phyloP scores from a whole-genome alignment of 2,888 invertebrate genomes.

The Hirtodrosophila duncani region DNA sequence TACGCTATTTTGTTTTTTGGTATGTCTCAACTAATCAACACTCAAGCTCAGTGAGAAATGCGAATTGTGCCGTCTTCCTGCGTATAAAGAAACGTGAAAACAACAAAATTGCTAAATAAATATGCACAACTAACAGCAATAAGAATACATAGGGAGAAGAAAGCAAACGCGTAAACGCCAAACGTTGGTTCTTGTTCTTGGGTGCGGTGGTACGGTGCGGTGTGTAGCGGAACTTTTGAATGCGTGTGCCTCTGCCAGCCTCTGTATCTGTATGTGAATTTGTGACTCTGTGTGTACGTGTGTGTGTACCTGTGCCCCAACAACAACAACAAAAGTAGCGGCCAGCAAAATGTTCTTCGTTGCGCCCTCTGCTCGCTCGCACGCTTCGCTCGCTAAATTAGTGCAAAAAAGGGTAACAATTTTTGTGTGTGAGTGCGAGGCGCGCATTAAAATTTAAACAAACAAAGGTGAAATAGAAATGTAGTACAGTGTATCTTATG shows the following conservation, averaged over 20 bases:
- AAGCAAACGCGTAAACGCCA: conserved; percentile 50
- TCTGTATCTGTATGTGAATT: conserved; percentile 21
- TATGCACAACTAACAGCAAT: conserved; percentile 20
- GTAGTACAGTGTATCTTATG: conserved; percentile 48
- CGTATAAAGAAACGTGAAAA: conserved; percentile 1
- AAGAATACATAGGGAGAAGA: conserved; percentile 44
- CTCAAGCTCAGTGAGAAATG: conserved; percentile 10
- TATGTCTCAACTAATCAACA: conserved; percentile 36
- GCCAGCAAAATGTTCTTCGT: conserved; percentile 57
- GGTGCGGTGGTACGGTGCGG: conserved; percentile 38
- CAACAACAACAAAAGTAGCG: conserved; percentile 28
- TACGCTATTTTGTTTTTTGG: conserved; percentile 70
- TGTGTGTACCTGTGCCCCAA: conserved; percentile 36
- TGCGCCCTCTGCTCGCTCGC: conserved; percentile 40
- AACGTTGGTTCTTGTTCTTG: too few species aligned
- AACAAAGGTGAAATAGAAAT: conserved; percentile 32
- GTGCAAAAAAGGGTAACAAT: conserved; percentile 48
- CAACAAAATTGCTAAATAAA: conserved; percentile 3
- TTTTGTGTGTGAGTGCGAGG: conserved; percentile 16
- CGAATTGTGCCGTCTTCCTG: conserved; percentile 3
- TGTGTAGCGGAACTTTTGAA: conserved; percentile 54
- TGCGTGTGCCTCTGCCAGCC: conserved; percentile 15
- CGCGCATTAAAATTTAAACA: conserved; percentile 46
- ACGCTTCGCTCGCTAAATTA: conserved; percentile 62
- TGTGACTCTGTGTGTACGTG: conserved; percentile 6